These are phyloP conservation scores for Ernsta delagoae DNA, from an alignment of 2,888 invertebrate species.

Conservation along the genomic window DNA sequence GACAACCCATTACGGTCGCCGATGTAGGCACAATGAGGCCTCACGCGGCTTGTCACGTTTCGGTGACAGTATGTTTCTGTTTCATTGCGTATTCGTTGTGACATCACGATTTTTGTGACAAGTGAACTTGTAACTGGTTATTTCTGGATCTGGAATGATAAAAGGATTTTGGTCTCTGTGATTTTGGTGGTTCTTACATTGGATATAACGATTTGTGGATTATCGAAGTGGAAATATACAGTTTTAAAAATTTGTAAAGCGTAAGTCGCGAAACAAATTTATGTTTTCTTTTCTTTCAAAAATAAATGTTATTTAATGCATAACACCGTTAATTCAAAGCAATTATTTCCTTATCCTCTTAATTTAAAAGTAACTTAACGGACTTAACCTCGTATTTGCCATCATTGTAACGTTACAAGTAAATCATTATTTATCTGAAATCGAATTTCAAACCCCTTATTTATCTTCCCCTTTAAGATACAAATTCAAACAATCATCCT, in stretches of 20 bases:
- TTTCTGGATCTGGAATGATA: no score
- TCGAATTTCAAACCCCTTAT: neutral
- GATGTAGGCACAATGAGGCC: conserved; percentile 8
- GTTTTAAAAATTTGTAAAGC: no score
- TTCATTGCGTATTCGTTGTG: conserved; percentile 5
- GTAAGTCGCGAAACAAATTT: no score
- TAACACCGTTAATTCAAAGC: no score
- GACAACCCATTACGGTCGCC: conserved; percentile 23
- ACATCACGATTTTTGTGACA: conserved; percentile 1
- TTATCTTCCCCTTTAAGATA: neutral
- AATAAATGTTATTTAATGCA: no score
- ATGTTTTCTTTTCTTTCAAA: no score
- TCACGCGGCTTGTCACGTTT: neutral
- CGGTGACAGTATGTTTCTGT: conserved; percentile 15
- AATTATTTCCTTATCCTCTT: no score
- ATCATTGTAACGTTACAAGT: neutral
- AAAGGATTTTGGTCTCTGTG: no score
- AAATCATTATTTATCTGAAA: neutral
- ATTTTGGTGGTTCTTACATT: neutral
- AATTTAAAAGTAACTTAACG: neutral
- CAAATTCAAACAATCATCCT: neutral
- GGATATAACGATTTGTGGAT: neutral
- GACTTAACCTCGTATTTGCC: neutral
- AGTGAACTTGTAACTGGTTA: neutral
- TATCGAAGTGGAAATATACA: no score